Conservation (phyloP, 2,888 invertebrate genomes). For the Brachyopa scutellaris region DNA sequence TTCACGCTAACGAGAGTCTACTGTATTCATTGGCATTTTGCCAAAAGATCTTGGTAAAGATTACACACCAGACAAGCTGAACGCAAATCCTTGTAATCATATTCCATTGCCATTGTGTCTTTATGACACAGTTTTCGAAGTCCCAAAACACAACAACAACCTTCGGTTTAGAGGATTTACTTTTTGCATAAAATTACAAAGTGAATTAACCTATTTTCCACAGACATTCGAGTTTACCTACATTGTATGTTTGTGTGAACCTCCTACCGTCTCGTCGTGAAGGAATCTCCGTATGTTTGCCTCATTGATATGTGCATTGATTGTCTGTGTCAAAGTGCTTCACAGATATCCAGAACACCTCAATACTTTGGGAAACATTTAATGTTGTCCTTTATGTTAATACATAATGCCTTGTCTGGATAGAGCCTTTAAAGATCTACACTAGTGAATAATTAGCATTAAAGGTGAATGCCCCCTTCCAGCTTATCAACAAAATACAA, state of each 20-base stretch:
- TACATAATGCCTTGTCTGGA: no score
- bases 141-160: not conserved
- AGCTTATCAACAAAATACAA: not conserved
- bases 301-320: constrained; percentile 18
- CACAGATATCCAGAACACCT: not conserved
- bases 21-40: no score
- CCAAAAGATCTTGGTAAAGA: not conserved
- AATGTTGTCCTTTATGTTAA: no score
- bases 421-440: no score
- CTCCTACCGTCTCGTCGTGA: not conserved
- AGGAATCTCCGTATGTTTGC: constrained; percentile 39
- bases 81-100: not conserved
- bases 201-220: constrained; percentile 24
- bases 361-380: not conserved
- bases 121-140: not conserved
- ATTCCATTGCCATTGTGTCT: not conserved
- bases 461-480: not conserved
- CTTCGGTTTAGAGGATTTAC: not conserved
- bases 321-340: constrained; percentile 6
- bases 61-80: not conserved
- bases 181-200: constrained; percentile 16
- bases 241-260: no score
- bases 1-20: no score
- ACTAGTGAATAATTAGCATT: not conserved
- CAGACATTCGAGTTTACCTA: no score